phyloP scores from a whole-genome alignment of 1,140 invertebrate species.

The Zeugodacus cucurbitae region DNA sequence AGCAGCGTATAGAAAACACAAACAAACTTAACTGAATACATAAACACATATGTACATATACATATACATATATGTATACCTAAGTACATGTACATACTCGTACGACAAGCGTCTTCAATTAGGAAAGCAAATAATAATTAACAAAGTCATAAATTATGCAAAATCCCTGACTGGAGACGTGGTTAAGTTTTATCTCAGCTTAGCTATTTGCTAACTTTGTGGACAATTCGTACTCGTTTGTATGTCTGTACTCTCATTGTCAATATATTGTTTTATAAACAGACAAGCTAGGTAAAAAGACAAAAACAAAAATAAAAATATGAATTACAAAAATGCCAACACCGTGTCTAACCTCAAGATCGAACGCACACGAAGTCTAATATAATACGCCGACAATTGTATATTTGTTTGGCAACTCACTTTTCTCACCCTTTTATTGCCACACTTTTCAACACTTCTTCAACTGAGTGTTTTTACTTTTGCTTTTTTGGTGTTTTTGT shows the following conservation, averaged over 20 bases:
- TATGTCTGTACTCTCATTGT: too few species aligned
- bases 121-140: slow-evolving; percentile 12
- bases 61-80: background rate
- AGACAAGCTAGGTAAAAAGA: background rate
- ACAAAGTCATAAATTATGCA: slow-evolving; percentile 18
- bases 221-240: background rate
- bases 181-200: background rate
- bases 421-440: background rate
- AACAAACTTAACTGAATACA: background rate
- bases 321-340: background rate
- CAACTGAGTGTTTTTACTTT: background rate
- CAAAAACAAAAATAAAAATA: background rate
- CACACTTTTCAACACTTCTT: background rate
- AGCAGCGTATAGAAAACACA: background rate
- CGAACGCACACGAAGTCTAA: background rate
- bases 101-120: slow-evolving; percentile 1
- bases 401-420: background rate
- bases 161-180: background rate
- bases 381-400: background rate
- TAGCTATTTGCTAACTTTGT: background rate
- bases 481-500: background rate
- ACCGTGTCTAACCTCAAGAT: background rate
- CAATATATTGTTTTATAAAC: background rate
- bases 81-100: background rate
- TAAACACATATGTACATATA: too few species aligned